Base-by-base conservation (phyloP, 1,140 invertebrate species). In the Bombus cullumanus region DNA sequence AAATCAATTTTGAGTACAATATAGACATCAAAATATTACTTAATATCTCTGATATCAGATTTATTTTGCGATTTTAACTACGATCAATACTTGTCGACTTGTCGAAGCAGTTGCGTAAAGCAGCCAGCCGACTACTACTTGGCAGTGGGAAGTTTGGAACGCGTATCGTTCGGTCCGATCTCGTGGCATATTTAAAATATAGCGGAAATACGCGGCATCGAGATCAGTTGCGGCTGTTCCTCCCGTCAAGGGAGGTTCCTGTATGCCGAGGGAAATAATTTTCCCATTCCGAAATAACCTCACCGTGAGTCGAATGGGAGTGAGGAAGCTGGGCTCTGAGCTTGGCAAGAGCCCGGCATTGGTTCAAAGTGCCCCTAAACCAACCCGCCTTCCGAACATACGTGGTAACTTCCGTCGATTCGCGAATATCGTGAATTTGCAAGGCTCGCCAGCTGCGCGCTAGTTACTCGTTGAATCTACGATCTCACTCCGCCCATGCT, bases 221-320 rank as follows among this genome's bases (percentile, higher is more conserved):
- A 22, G 81, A 82, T 83, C 81, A 83, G 73, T 41, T 13, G 41
- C 47, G 28, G 72, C 25, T 28, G 59, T 25, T 41, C 37, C 88
- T 47, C 74, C 69, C 83, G 85, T 87, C 83, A 89, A 87, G 82
- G 84, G 10, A 62, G 59, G 72, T 89, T 76, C 83, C 76, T 69
- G 83, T 78, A 87, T 86, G 78, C 82, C 88, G 78, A 91, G 74
- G 91, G 91, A 93, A 93, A 92, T 94, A 93, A 94, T 93, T 93
- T 81, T 92, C 84, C 89, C 87, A 84, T 85, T 80, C 25, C 81
- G 83, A 79, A 87, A 85, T 86, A 86, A 81, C 78, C 72, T 47
- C 37, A 66, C 37, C 75, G 82, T 79, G 81, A 68, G 31, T 34
- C 75, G 82, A 76, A 83, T 76, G 81, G 81, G 43, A 82, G 62